Conservation (phyloP, 2,113 vertebrate species). For the Dipodomys ordii region DNA sequence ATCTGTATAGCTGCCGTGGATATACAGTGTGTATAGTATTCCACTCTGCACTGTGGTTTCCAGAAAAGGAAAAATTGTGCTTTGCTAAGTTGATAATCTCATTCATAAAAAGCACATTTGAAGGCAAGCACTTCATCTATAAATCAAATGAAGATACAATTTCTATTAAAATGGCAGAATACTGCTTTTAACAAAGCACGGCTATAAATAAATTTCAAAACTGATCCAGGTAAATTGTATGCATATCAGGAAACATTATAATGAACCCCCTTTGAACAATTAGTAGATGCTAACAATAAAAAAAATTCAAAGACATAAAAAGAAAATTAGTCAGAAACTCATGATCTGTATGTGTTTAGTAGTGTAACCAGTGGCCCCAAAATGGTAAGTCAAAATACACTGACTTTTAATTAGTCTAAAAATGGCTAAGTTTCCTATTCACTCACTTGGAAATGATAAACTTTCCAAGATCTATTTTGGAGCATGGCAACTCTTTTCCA, state of each 20-base stretch:
- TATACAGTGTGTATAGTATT: not conserved
- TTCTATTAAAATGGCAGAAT: slow-evolving; percentile 45
- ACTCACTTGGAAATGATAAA: slow-evolving; percentile 78
- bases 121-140: slow-evolving; percentile 24
- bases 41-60: slow-evolving; percentile 43
- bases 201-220: slow-evolving; percentile 38
- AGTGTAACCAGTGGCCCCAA: slow-evolving; percentile 47
- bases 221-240: not conserved
- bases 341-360: slow-evolving; percentile 61
- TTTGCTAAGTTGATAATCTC: slow-evolving; percentile 18
- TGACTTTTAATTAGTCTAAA: slow-evolving; percentile 77
- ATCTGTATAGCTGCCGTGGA: not conserved
- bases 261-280: too few relatives aligned
- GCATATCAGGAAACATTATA: too few relatives aligned
- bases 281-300: too few relatives aligned
- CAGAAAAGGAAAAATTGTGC: slow-evolving; percentile 22
- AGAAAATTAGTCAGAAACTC: slow-evolving; percentile 70
- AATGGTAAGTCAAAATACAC: slow-evolving; percentile 70
- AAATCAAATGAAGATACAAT: not conserved
- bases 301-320: too few relatives aligned
- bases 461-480: slow-evolving; percentile 79
- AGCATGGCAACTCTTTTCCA: slow-evolving; percentile 71
- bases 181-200: not conserved
- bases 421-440: slow-evolving; percentile 79
- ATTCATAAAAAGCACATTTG: slow-evolving; percentile 62